Evolutionary conservation across 2,797 vertebrate genomes (phyloP).

Genomic region (Zenarchopterus dispar): DNA sequence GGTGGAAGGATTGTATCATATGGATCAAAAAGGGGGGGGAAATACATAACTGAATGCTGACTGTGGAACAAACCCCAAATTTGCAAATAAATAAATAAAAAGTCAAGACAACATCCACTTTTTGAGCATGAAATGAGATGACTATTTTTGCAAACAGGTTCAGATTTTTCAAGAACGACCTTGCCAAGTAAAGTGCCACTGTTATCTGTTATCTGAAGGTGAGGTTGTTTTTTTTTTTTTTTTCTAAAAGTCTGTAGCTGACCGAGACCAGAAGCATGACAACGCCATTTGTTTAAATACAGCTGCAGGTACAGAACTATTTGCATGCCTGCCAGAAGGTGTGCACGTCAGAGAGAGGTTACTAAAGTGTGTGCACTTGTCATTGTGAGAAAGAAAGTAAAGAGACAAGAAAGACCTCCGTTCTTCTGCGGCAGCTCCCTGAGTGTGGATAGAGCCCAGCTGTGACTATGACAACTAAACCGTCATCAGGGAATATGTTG

Average conservation of each 20-base stretch:
- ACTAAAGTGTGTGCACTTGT: background rate
- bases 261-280: background rate
- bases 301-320: background rate
- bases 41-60: background rate
- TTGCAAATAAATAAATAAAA: background rate
- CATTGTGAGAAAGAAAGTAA: slow-evolving; percentile 6
- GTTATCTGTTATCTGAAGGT: too few relatives aligned
- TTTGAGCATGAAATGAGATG: background rate
- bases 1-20: background rate
- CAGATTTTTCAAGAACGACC: too few relatives aligned
- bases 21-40: too few relatives aligned
- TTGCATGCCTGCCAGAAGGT: background rate
- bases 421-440: slow-evolving; percentile 50
- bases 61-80: background rate
- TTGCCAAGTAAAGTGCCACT: too few relatives aligned
- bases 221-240: background rate
- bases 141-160: too few relatives aligned
- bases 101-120: too few relatives aligned
- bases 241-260: slow-evolving; percentile 1
- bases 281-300: background rate
- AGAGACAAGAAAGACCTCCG: slow-evolving; percentile 24
- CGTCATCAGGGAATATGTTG: slow-evolving; percentile 48
- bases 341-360: background rate
- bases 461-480: slow-evolving; percentile 65
- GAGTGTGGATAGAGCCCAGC: slow-evolving; percentile 50